Conservation (phyloP, 1,140 invertebrate species). For the Caenorhabditis briggsae region DNA sequence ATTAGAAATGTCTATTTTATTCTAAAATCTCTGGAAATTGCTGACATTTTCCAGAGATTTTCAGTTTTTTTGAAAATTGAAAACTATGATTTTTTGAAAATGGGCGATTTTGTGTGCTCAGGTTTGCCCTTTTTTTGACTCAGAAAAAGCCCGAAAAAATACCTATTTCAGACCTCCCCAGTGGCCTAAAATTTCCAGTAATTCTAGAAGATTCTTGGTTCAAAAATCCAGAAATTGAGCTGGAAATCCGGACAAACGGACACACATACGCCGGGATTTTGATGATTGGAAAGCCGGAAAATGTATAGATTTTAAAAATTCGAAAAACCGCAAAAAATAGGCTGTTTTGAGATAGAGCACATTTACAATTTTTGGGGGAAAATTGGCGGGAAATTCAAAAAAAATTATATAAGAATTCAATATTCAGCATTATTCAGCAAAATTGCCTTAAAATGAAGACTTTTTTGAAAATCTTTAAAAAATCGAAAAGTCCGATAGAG, state of each 20-base stretch:
- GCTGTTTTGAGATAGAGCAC: no score
- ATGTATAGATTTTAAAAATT: neutral
- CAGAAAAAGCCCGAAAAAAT: neutral
- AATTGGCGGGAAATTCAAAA: no score
- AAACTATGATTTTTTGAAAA: slow-evolving; percentile 22
- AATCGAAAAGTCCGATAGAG: neutral
- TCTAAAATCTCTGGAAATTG: neutral
- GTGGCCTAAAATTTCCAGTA: slow-evolving; percentile 2
- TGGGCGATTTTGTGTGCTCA: neutral
- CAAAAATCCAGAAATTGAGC: neutral
- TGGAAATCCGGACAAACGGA: slow-evolving; percentile 49
- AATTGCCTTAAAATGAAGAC: neutral
- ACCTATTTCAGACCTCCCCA: neutral
- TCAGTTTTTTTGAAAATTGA: slow-evolving; percentile 42
- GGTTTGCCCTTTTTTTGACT: neutral
- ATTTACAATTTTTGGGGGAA: no score
- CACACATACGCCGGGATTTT: slow-evolving; percentile 3
- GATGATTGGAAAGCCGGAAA: neutral
- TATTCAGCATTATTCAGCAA: no score
- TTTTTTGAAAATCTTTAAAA: neutral
- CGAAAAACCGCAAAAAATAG: neutral
- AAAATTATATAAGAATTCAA: no score
- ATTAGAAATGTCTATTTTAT: slow-evolving; percentile 31
- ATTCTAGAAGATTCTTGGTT: neutral
- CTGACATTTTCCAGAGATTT: slow-evolving; percentile 33